phyloP scores from a whole-genome alignment of 2,797 vertebrate species.

The Paratrypauchen microcephalus region DNA sequence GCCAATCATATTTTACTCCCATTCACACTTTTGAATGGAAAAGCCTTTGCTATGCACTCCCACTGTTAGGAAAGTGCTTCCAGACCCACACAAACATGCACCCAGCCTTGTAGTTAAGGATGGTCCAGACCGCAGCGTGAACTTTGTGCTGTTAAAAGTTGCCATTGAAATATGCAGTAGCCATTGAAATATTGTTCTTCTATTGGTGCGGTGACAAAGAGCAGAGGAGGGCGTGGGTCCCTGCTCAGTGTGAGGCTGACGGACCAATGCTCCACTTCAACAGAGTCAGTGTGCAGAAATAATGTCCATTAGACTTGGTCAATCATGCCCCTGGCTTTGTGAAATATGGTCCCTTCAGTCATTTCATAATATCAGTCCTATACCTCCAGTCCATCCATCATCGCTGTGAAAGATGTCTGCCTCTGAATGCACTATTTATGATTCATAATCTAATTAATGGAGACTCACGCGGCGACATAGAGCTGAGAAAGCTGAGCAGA shows the following conservation, averaged over 20 bases:
- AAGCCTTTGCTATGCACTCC: slow-evolving; percentile 52
- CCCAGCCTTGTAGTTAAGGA: slow-evolving; percentile 43
- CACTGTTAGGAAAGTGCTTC: slow-evolving; percentile 31
- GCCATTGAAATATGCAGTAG: slow-evolving; percentile 66
- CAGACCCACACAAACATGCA: slow-evolving; percentile 32
- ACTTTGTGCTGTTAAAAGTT: slow-evolving; percentile 74
- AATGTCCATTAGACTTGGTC: slow-evolving; percentile 89
- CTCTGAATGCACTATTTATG: slow-evolving; percentile 59
- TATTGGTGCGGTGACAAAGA: slow-evolving; percentile 75
- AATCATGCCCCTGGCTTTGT: slow-evolving; percentile 75
- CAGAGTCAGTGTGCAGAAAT: slow-evolving; percentile 88
- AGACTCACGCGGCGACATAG: slow-evolving; percentile 34
- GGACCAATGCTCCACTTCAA: slow-evolving; percentile 72
- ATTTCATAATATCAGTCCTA: slow-evolving; percentile 68
- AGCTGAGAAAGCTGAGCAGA: slow-evolving; percentile 44
- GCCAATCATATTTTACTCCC: slow-evolving; percentile 76
- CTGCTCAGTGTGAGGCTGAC: slow-evolving; percentile 79
- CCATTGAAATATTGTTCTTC: slow-evolving; percentile 74
- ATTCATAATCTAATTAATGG: slow-evolving; percentile 56
- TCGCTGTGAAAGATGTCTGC: slow-evolving; percentile 50
- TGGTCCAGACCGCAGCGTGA: slow-evolving; percentile 64
- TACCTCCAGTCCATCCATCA: slow-evolving; percentile 71
- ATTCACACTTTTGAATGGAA: slow-evolving; percentile 71
- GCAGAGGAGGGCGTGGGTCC: slow-evolving; percentile 62
- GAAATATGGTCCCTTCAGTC: slow-evolving; percentile 67